These are phyloP conservation scores for Sinotaia quadrata DNA, from an alignment of 2,888 invertebrate genomes.

Conservation along the genomic window DNA sequence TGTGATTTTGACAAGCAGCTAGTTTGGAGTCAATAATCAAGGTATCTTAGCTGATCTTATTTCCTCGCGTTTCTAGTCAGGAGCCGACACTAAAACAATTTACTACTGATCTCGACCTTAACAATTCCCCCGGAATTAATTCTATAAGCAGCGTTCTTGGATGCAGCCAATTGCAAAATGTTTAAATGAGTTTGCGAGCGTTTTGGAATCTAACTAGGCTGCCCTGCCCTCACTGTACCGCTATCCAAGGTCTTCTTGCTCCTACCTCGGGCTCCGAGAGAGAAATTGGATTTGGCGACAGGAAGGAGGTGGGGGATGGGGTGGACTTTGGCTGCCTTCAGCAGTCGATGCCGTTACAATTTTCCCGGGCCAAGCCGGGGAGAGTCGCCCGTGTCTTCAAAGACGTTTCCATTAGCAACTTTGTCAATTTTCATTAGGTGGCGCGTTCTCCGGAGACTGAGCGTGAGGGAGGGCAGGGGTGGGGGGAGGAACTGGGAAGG, in stretches of 20 bases:
- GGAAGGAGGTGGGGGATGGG: conserved; percentile 38
- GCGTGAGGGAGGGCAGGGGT: conserved; percentile 8
- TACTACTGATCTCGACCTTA: conserved; percentile 49
- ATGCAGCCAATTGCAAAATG: conserved; percentile 56
- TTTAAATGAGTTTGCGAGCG: conserved; percentile 62
- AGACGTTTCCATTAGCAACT: conserved; percentile 58
- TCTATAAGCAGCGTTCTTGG: conserved; percentile 54
- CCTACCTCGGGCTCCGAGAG: conserved; percentile 22
- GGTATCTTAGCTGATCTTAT: conserved; percentile 47
- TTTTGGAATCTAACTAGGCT: conserved; percentile 52
- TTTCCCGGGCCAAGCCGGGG: conserved; percentile 24
- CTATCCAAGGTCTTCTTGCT: conserved; percentile 40
- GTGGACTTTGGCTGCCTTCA: neutral
- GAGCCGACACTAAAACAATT: conserved; percentile 66
- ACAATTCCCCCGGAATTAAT: conserved; percentile 60
- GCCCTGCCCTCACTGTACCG: conserved; percentile 42
- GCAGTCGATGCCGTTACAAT: conserved; percentile 16
- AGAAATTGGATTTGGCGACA: conserved; percentile 64
- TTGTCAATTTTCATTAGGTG: conserved; percentile 59
- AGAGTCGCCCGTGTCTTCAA: conserved; percentile 38
- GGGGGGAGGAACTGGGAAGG: conserved; percentile 26
- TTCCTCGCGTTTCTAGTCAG: conserved; percentile 42
- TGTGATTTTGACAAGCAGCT: conserved; percentile 7
- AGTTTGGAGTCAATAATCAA: conserved; percentile 27
- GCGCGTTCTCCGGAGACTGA: conserved; percentile 43